A percentile compares a stretch with the other conserved stretches of the same genome.
phyloP scores from a whole-genome alignment of 2,113 vertebrate species.

The Brachypteracias leptosomus region DNA sequence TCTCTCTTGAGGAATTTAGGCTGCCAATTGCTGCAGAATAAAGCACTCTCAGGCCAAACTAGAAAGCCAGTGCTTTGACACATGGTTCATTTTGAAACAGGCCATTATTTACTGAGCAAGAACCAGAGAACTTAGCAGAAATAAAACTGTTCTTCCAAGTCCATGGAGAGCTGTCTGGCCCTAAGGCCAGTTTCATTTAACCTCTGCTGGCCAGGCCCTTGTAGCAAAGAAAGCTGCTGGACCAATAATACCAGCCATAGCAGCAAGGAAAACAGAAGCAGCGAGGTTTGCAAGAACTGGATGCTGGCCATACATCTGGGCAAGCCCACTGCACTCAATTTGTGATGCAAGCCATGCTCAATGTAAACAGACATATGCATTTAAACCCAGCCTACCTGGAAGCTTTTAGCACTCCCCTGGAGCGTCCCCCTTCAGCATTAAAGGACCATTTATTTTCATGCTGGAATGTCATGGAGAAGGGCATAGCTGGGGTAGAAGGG shows the following conservation, averaged over 20 bases:
- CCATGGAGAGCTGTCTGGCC: neutral
- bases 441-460: neutral
- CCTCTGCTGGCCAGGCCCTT: neutral
- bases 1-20: neutral
- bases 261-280: conserved; percentile 39
- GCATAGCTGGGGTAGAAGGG: neutral
- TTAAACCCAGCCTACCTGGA: neutral
- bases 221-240: neutral
- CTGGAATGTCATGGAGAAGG: neutral
- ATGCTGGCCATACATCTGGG: conserved; percentile 24
- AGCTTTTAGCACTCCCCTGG: neutral
- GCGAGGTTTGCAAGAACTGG: conserved; percentile 3
- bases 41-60: neutral
- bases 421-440: neutral
- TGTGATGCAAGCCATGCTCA: neutral
- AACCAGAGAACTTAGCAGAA: neutral
- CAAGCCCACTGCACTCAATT: neutral
- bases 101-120: neutral
- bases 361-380: neutral
- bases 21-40: neutral
- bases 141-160: neutral
- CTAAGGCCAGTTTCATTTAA: neutral
- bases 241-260: neutral
- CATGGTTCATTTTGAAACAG: neutral
- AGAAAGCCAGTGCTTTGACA: neutral